A percentile compares a stretch with the other conserved stretches of the same genome.
Conservation (phyloP, 2,797 vertebrate genomes). For the Alectoris magna region DNA sequence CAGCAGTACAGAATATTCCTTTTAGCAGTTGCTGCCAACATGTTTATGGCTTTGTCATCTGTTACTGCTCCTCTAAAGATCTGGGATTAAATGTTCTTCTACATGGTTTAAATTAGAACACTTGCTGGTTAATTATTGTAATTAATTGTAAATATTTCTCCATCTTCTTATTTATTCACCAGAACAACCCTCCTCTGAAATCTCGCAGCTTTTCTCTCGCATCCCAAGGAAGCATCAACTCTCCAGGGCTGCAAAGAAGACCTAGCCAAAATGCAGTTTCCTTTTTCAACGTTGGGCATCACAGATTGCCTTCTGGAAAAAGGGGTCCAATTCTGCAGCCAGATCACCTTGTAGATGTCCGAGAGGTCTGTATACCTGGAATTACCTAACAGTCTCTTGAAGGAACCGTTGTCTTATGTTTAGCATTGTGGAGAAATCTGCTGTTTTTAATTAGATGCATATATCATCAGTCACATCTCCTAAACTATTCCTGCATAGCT, state of each 20-base stretch:
- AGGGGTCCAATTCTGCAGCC: constrained; percentile 87
- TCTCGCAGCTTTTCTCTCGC: constrained; percentile 95
- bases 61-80: neutral
- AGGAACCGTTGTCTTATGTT: neutral
- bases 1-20: neutral
- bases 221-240: constrained; percentile 93
- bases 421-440: neutral
- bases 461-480: neutral
- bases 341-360: constrained; percentile 94
- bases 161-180: constrained; percentile 73
- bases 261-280: constrained; percentile 89
- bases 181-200: constrained; percentile 96
- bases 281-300: constrained; percentile 89
- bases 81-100: neutral
- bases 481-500: neutral
- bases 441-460: neutral
- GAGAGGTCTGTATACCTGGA: constrained; percentile 86
- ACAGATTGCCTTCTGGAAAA: constrained; percentile 87
- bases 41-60: neutral
- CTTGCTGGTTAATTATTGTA: neutral
- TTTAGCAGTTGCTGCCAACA: neutral
- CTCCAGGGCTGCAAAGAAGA: constrained; percentile 90
- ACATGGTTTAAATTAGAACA: neutral
- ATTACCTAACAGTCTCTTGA: neutral
- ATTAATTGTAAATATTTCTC: constrained; percentile 55